These are phyloP conservation scores for Norana najaformis DNA, from an alignment of 2,888 invertebrate species.

Conservation along the genomic window DNA sequence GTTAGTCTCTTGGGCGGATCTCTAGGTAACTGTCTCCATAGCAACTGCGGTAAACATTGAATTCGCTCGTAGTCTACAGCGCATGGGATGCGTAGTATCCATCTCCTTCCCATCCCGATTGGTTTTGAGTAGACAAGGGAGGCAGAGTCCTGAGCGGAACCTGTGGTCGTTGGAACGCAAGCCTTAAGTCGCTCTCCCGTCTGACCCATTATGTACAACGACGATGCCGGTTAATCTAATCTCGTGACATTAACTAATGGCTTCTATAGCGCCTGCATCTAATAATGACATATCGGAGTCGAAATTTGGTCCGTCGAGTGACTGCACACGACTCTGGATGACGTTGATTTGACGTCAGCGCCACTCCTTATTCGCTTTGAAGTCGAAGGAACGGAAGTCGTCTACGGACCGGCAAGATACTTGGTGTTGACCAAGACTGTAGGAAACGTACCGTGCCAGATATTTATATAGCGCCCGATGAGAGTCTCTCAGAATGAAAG, in stretches of 20 bases:
- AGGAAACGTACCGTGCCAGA: not conserved
- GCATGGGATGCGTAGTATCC: not conserved
- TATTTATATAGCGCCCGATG: not conserved
- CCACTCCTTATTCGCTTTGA: constrained; percentile 7
- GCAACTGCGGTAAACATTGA: not conserved
- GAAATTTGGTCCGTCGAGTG: not conserved
- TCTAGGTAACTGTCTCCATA: too few relatives aligned
- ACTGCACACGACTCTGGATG: not conserved
- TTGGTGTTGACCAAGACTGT: not conserved
- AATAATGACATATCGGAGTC: not conserved
- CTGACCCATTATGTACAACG: not conserved
- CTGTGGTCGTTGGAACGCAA: not conserved
- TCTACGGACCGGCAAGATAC: not conserved
- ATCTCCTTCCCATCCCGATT: not conserved
- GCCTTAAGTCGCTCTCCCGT: not conserved
- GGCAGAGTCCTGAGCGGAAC: not conserved
- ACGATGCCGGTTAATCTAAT: not conserved
- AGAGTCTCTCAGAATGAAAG: constrained; percentile 13
- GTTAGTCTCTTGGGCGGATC: not conserved
- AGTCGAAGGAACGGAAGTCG: constrained; percentile 3
- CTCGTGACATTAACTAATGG: too few relatives aligned
- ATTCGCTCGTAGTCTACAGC: too few relatives aligned
- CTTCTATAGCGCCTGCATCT: not conserved
- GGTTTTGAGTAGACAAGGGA: not conserved
- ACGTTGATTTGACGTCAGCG: constrained; percentile 8